Base-by-base conservation (phyloP, 2,113 vertebrate genomes). In the Tichodroma muraria region DNA sequence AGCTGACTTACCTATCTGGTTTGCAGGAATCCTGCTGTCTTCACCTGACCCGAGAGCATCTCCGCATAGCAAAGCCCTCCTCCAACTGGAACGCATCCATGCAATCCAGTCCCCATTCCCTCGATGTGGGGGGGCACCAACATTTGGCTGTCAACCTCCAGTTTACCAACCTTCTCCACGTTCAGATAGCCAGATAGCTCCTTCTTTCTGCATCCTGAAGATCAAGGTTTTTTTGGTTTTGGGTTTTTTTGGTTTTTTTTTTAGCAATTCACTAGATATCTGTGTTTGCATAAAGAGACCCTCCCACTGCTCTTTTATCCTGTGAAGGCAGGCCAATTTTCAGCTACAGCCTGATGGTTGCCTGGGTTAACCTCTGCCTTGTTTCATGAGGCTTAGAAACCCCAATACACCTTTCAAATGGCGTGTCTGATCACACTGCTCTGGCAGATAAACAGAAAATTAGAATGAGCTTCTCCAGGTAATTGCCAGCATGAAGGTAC, bases 301-400 rank as follows among this genome's bases (percentile, higher is more conserved):
- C 82, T 96, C 96, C 96, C 96, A 96, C 92, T 33, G 45, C 71
- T 96, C 82, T 94, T 83, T 70, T 47, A 94, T 93, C 85, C 72
- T 96, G 90, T 96, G 96, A 96, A 96, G 94, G 50, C 71, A 77
- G 94, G 94, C 96, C 95, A 96, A 94, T 90, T 96, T 96, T 91
- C 76, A 88, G 0, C 90, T 95, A 13, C 79, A 88, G 80, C 82
- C 68, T 85, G 64, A 42, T 24, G 37, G 63, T 96, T 96, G 92
- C 96, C 96, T 96, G 85, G 88, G 42, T 96, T 96, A 90, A 96
- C 96, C 95, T 96, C 96, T 85, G 76, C 68, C 22, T 88, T 77
- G 66, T 94, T 96, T 95, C 85, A 90, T 80, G 76, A 94, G 88
- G 88, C 47, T 93, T 82, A 85, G 82, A 95, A 95, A 63, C 81